Evolutionary conservation across 2,888 invertebrate species (phyloP), one percentile per base, ranked within the genome.

Genomic region (Chymomyza caudatula): DNA sequence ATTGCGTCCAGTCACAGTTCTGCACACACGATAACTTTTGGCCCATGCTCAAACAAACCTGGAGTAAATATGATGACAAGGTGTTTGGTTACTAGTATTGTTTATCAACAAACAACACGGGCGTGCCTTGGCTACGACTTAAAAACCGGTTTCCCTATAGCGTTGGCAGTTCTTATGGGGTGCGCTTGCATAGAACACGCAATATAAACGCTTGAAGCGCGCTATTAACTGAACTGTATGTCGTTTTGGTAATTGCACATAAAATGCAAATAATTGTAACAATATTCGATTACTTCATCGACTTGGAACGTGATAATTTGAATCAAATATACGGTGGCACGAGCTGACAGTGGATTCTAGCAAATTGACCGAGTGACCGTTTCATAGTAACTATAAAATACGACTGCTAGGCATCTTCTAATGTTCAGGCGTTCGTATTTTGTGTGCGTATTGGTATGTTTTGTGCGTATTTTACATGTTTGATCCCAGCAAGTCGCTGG

Each of bases 401-500:
- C 29, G 29, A 37, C 29, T 37, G 29, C 29, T 37, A 37, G 5
- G 29, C 11, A 11, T 37, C 29, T 37, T 37, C 29, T 37, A 4
- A 11, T 37, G 29, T 37, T 37, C 11, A 8, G 29, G 0, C 29
- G 29, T 11, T 8, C 29, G 29, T 11, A 11, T 37, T 47, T 17
- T 47, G n/a, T 47, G 47, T 47, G 19, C 47, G 19, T 47, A 47
- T 19, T n/a, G 13, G 19, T 47, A 47, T 19, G 15, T 17, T 47
- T 47, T 15, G 47, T 47, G 47, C 47, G 54, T 63, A 60, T 58
- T 72, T 71, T 72, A 63, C 20, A 73, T 60, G 44, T 5, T 60
- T 74, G 78, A 74, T 64, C 78, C 65, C 67, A 47, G 43, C 53
- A 64, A 74, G 75, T 63, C 29, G 75, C 53, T 74, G 75, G 22